phyloP scores from a whole-genome alignment of 2,888 invertebrate species.

The Orchestes rusci region DNA sequence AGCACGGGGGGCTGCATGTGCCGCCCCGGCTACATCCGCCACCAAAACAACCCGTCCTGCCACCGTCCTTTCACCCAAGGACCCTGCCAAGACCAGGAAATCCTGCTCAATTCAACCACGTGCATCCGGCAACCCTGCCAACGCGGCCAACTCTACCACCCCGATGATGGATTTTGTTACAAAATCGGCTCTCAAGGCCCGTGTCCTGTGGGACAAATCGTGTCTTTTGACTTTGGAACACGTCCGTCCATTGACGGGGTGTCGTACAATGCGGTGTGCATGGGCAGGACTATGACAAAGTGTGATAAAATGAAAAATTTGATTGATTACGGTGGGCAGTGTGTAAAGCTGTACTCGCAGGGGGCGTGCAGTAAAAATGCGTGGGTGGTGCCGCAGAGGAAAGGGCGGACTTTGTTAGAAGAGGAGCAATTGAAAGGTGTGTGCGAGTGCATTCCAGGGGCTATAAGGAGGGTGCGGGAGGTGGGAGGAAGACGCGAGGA shows the following conservation, averaged over 20 bases:
- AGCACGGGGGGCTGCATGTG: conserved; percentile 58
- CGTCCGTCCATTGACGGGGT: conserved; percentile 73
- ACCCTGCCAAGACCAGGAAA: conserved; percentile 62
- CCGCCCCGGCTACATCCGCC: conserved; percentile 59
- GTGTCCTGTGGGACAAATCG: conserved; percentile 63
- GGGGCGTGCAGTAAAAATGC: conserved; percentile 70
- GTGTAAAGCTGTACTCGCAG: conserved; percentile 67
- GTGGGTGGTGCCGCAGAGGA: conserved; percentile 57
- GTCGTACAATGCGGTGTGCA: conserved; percentile 76
- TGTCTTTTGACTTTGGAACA: conserved; percentile 74
- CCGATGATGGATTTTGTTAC: conserved; percentile 66
- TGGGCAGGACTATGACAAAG: conserved; percentile 45
- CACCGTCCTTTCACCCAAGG: conserved; percentile 74
- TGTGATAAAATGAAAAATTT: conserved; percentile 46
- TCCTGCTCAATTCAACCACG: conserved; percentile 60
- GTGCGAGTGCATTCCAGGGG: conserved; percentile 63
- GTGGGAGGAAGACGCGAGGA: conserved; percentile 33
- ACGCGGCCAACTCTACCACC: conserved; percentile 68
- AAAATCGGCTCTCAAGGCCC: conserved; percentile 72
- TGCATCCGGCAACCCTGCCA: conserved; percentile 68
- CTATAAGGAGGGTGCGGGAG: conserved; percentile 43
- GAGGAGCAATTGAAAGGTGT: conserved; percentile 31
- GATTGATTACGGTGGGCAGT: conserved; percentile 56
- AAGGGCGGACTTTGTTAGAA: conserved; percentile 29
- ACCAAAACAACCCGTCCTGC: conserved; percentile 58